phyloP scores from a whole-genome alignment of 2,888 invertebrate genomes.

The Nomada goodeniana region DNA sequence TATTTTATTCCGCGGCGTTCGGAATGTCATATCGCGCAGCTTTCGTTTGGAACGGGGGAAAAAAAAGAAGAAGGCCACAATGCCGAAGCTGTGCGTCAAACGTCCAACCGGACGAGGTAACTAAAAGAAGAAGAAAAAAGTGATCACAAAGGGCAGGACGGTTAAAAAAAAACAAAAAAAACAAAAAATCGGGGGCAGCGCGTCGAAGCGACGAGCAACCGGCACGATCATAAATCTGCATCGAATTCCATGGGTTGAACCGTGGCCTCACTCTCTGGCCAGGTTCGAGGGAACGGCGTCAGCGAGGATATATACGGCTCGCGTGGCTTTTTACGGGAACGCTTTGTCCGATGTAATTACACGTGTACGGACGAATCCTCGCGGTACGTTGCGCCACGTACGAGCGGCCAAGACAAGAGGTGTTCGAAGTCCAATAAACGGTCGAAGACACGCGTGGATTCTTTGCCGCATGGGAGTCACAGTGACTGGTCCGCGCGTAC shows the following conservation, averaged over 20 bases:
- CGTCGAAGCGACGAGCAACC: neutral
- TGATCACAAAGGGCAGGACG: neutral
- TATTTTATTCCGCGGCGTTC: no score
- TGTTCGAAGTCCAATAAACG: constrained; percentile 69
- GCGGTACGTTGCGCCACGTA: constrained; percentile 55
- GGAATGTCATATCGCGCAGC: no score
- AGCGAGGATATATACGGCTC: constrained; percentile 41
- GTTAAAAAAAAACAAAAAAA: neutral
- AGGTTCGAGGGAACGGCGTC: constrained; percentile 9
- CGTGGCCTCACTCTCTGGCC: constrained; percentile 15
- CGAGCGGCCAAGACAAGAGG: constrained; percentile 59
- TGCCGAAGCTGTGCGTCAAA: neutral
- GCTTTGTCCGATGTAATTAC: constrained; percentile 68
- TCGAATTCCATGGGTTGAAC: constrained; percentile 19
- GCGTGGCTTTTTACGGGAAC: constrained; percentile 59
- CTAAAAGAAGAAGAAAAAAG: neutral
- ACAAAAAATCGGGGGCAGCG: neutral
- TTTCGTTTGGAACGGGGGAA: no score
- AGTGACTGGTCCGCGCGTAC: constrained; percentile 47
- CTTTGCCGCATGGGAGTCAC: constrained; percentile 60
- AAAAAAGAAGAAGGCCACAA: no score
- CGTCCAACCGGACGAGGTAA: neutral
- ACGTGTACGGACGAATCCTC: constrained; percentile 59
- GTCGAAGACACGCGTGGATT: constrained; percentile 68
- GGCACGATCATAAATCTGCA: constrained; percentile 28